phyloP scores from a whole-genome alignment of 2,797 vertebrate species.

The Platyrinchus mystaceus region DNA sequence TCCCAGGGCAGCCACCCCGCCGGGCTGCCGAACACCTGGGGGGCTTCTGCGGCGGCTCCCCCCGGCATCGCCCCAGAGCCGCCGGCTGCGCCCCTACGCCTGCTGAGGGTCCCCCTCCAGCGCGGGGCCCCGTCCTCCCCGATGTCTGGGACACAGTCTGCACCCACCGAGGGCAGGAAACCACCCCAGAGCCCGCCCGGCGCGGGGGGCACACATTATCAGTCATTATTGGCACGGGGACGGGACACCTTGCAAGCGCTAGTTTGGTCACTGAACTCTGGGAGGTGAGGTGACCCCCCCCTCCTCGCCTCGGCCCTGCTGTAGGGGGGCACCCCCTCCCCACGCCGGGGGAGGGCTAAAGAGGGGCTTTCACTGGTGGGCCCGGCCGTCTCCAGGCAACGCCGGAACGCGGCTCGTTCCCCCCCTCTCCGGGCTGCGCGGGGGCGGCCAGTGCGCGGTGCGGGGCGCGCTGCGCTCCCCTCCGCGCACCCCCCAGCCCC shows the following conservation, averaged over 20 bases:
- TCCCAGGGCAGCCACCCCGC: neutral
- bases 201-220: neutral
- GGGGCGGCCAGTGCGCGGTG: neutral
- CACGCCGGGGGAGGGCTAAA: fast-evolving
- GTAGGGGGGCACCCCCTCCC: neutral
- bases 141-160: fast-evolving
- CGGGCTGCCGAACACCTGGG: neutral
- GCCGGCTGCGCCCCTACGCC: neutral
- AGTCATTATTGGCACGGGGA: neutral
- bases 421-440: neutral
- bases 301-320: neutral
- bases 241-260: neutral
- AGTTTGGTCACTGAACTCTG: neutral
- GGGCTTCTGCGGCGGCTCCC: neutral
- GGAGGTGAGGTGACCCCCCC: neutral
- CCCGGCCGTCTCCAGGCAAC: neutral
- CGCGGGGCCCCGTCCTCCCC: neutral
- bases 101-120: neutral
- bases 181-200: neutral
- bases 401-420: neutral
- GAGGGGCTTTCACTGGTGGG: neutral
- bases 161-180: neutral
- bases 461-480: neutral
- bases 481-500: neutral
- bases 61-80: neutral